A percentile compares a stretch with the other conserved stretches of the same genome.
These are phyloP conservation scores for Cebus imitator DNA, from an alignment of 2,113 vertebrate species.

Conservation along the genomic window DNA sequence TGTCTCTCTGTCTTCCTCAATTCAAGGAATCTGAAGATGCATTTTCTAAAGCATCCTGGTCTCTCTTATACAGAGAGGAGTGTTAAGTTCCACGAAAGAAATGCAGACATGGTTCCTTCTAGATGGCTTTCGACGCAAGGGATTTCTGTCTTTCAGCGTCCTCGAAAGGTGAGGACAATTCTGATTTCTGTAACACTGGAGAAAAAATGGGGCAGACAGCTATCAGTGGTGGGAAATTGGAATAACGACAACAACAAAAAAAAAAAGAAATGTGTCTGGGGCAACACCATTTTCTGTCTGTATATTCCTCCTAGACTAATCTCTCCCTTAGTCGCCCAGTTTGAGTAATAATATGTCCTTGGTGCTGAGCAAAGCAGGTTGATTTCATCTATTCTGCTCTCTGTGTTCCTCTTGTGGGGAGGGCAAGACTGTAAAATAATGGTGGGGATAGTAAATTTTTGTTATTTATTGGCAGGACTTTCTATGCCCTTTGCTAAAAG, in stretches of 20 bases:
- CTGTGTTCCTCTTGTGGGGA: conserved; percentile 43
- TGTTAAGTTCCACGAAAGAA: conserved; percentile 1
- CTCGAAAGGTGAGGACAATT: conserved; percentile 41
- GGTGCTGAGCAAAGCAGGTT: conserved; percentile 71
- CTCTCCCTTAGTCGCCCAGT: conserved; percentile 14
- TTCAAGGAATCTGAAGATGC: conserved; percentile 35
- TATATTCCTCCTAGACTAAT: conserved; percentile 16
- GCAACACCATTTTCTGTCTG: neutral
- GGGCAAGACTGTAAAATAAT: conserved; percentile 54
- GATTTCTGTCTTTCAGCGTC: conserved; percentile 28
- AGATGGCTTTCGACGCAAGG: neutral
- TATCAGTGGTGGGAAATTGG: conserved; percentile 17
- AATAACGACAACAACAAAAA: neutral
- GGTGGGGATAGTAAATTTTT: conserved; percentile 69
- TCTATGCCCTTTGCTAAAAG: conserved; percentile 77
- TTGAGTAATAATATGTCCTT: conserved; percentile 46
- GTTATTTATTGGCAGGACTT: conserved; percentile 77
- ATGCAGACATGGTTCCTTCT: conserved; percentile 27
- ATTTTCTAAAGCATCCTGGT: conserved; percentile 50
- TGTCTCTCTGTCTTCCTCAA: conserved; percentile 51
- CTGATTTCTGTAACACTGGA: neutral
- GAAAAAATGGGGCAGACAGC: neutral
- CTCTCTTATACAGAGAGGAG: neutral
- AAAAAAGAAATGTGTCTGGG: neutral
- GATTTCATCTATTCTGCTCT: conserved; percentile 65